Evolutionary conservation across 2,888 invertebrate species (phyloP).

Genomic region (Anticlea derivata): DNA sequence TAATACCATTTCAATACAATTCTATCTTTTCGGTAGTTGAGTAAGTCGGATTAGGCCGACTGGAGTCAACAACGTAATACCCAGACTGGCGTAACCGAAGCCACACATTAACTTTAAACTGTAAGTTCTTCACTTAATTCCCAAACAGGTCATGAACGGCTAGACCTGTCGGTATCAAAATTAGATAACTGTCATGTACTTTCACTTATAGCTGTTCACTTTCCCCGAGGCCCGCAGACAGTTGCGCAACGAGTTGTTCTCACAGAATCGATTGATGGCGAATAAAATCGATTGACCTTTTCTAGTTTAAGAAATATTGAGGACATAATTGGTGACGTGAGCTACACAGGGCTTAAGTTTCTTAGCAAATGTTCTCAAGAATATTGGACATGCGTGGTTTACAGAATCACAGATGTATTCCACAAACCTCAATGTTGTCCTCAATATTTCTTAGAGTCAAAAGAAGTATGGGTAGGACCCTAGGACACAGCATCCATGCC

Average conservation of each 20-base stretch:
- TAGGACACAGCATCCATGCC: too few relatives aligned
- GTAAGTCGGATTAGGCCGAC: too few relatives aligned
- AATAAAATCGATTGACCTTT: constrained; percentile 22
- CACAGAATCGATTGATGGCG: constrained; percentile 22
- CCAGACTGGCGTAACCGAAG: too few relatives aligned
- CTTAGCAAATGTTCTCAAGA: too few relatives aligned
- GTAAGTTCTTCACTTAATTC: constrained; percentile 35
- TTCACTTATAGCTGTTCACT: constrained; percentile 77
- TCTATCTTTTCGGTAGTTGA: too few relatives aligned
- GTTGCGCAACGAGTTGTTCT: constrained; percentile 58
- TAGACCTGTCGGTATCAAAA: constrained; percentile 56
- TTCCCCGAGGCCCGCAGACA: constrained; percentile 53
- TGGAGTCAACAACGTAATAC: too few relatives aligned
- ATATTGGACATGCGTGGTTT: neutral
- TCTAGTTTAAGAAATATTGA: neutral
- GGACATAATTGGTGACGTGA: neutral
- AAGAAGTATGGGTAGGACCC: too few relatives aligned
- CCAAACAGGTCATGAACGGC: constrained; percentile 39
- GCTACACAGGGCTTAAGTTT: too few relatives aligned
- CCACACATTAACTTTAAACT: constrained; percentile 6
- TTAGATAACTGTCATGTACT: constrained; percentile 76
- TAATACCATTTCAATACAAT: too few relatives aligned
- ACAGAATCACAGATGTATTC: too few relatives aligned
- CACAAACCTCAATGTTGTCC: too few relatives aligned
- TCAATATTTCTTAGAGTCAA: too few relatives aligned